Conservation (phyloP, 2,113 vertebrate species). For the Cettia cetti region DNA sequence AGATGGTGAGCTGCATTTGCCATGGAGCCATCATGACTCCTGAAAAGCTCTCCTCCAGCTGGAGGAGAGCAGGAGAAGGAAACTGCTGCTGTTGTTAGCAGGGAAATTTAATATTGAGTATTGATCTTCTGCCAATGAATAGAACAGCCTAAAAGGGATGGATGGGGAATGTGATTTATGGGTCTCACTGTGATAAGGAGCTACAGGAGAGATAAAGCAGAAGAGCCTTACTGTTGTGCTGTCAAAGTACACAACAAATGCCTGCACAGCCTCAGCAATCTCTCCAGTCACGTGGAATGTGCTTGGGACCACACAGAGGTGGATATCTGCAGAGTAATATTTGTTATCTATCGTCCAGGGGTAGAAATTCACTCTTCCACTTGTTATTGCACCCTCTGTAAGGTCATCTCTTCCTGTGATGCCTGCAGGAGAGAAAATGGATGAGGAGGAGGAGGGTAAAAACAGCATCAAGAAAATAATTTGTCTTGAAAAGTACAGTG, state of each 20-base stretch:
- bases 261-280: constrained; percentile 89
- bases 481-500: neutral
- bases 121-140: neutral
- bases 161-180: neutral
- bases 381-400: constrained; percentile 66
- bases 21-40: neutral
- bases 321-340: constrained; percentile 91
- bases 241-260: constrained; percentile 93
- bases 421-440: constrained; percentile 70
- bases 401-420: constrained; percentile 81
- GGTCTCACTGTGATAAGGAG: neutral
- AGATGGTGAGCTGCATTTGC: neutral
- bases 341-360: constrained; percentile 99
- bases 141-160: neutral
- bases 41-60: neutral
- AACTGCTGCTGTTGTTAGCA: neutral
- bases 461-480: neutral
- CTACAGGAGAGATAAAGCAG: neutral
- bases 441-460: neutral
- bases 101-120: neutral
- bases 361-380: constrained; percentile 81
- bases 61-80: neutral
- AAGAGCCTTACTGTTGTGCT: constrained; percentile 81
- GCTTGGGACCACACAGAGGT: constrained; percentile 86
- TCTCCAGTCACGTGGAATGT: constrained; percentile 80